Base-by-base conservation (phyloP, 2,113 vertebrate species). In the Urocynchramus pylzowi region DNA sequence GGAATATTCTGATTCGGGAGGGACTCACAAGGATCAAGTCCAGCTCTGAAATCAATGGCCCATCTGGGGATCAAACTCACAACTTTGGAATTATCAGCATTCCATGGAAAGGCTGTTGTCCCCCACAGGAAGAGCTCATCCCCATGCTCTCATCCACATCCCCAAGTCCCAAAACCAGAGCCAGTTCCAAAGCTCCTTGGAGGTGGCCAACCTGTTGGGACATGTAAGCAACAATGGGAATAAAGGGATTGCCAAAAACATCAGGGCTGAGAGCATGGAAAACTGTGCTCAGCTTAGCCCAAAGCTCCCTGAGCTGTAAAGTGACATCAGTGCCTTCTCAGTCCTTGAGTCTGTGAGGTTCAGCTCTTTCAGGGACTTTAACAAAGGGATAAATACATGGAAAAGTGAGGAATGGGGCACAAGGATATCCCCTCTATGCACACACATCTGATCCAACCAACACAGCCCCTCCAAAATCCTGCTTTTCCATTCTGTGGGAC, bases 131-230 rank as follows among this genome's bases (percentile, higher is more conserved):
- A 70, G 52, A 64, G 37, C 76, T 70, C 71, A 7, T 22, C 23
- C 24, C 35, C 2, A 2, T 16, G 47, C 42, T 50, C 37, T 59
- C 54, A 23, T 19, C 76, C 39, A 14, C 63, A 49, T 70, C 44
- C 47, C 45, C 45, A 85, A 76, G 61, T 3, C 74, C 45, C 67
- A 8, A 0, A 3, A 21, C 0, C 9, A 1, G 20, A 47, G 26
- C 2, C 11, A 1, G 31, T 44, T 88, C 78, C 91, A 85, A 65
- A 65, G 42, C 78, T 70, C 91, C 81, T 65, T 83, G 67, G 68
- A 45, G 85, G 53, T 79, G 75, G 13, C 65, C 47, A 81, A 4
- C 56, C 79, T 94, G 63, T 50, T 90, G 69, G 89, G 89, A 67
- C 2, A 9, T 74, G 85, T 31, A 16, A 74, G 82, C 70, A 86